phyloP scores from a whole-genome alignment of 2,797 vertebrate species.

The Spondyliosoma cantharus region DNA sequence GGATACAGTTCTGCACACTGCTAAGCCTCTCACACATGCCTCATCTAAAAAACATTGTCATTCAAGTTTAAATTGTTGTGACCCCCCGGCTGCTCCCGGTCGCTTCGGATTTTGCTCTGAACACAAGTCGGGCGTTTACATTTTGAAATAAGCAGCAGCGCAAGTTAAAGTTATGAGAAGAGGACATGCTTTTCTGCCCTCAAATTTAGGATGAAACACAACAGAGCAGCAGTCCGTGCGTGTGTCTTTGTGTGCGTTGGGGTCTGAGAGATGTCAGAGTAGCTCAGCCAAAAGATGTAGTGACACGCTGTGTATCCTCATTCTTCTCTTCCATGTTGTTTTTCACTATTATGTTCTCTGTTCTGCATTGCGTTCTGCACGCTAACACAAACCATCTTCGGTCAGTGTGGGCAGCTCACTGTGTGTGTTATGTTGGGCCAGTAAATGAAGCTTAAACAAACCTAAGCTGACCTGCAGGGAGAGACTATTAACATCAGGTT shows the following conservation, averaged over 20 bases:
- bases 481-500: constrained; percentile 30
- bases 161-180: constrained; percentile 11
- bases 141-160: not conserved
- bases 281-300: constrained; percentile 23
- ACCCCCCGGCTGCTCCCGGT: not conserved
- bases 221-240: not conserved
- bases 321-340: not conserved
- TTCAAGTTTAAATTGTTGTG: constrained; percentile 10
- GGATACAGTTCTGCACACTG: not conserved
- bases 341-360: constrained; percentile 1
- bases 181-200: not conserved
- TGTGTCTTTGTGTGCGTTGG: not conserved
- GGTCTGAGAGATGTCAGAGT: constrained; percentile 26
- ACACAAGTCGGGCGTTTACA: not conserved
- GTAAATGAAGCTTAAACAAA: constrained; percentile 38
- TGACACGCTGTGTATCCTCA: constrained; percentile 20
- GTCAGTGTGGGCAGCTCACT: constrained; percentile 4
- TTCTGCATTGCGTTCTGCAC: constrained; percentile 8
- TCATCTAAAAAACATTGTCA: constrained; percentile 9
- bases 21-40: not conserved
- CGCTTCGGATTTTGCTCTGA: not conserved
- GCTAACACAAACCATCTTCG: not conserved
- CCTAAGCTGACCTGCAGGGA: constrained; percentile 37
- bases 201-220: constrained; percentile 27
- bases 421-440: constrained; percentile 3